phyloP scores from a whole-genome alignment of 2,797 vertebrate genomes.

The Falco cherrug region DNA sequence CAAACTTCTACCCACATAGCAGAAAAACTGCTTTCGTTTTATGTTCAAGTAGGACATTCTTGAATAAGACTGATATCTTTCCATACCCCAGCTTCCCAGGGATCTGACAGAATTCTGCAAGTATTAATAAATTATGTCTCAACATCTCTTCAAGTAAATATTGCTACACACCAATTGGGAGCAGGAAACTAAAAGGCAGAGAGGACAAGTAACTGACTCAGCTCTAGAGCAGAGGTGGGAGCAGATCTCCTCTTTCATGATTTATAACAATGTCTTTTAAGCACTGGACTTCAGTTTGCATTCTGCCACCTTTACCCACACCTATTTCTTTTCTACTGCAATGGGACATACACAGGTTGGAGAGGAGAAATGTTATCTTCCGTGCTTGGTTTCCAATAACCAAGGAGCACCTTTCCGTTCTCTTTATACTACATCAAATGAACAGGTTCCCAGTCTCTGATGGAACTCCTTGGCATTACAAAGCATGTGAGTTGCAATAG shows the following conservation, averaged over 20 bases:
- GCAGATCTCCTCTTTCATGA: not conserved
- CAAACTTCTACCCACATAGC: not conserved
- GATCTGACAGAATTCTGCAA: not conserved
- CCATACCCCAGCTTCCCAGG: not conserved
- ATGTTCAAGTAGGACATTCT: not conserved
- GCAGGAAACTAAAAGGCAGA: not conserved
- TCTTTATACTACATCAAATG: not conserved
- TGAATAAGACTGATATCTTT: not conserved
- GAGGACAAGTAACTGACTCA: not conserved
- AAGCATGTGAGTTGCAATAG: not conserved
- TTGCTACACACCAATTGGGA: not conserved
- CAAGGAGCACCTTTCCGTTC: not conserved
- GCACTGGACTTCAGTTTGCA: not conserved
- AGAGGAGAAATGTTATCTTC: not conserved
- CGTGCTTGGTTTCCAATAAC: not conserved
- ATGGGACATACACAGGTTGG: not conserved
- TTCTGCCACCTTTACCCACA: not conserved
- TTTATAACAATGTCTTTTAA: not conserved
- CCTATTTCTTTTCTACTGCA: not conserved
- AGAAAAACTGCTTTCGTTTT: not conserved
- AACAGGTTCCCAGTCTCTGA: not conserved
- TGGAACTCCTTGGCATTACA: accelerated
- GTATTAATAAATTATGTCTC: not conserved
- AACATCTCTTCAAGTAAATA: not conserved
- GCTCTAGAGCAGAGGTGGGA: not conserved